phyloP scores from a whole-genome alignment of 92 coral and sea anemone genomes.

The Nematostella vectensis region DNA sequence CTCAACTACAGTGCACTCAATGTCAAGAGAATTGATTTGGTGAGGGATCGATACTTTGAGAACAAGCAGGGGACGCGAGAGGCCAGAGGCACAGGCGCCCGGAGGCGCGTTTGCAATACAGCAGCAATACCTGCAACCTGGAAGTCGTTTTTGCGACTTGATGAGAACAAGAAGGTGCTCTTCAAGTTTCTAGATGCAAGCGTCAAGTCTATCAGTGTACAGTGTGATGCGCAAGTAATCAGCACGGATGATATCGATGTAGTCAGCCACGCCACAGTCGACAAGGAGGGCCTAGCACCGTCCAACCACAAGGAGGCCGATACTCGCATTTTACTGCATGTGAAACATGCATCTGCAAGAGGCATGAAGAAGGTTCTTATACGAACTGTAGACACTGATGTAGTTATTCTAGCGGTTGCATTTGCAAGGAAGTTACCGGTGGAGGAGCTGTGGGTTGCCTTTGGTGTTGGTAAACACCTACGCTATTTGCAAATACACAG shows the following conservation, averaged over 20 bases:
- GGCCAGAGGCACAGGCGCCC: slow-evolving; percentile 32
- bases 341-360: slow-evolving; percentile 19
- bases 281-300: slow-evolving; percentile 20
- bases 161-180: slow-evolving; percentile 47
- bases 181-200: slow-evolving; percentile 18
- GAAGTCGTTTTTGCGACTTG: slow-evolving; percentile 13
- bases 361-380: slow-evolving; percentile 18
- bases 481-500: slow-evolving; percentile 8
- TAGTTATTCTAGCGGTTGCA: slow-evolving; percentile 28
- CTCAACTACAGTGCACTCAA: slow-evolving; percentile 15
- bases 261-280: slow-evolving; percentile 12
- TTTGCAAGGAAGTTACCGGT: slow-evolving; percentile 3
- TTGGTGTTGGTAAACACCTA: slow-evolving; percentile 14
- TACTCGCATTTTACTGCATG: slow-evolving; percentile 40
- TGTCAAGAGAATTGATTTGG: slow-evolving; percentile 21
- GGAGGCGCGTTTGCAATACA: slow-evolving; percentile 22
- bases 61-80: slow-evolving; percentile 29
- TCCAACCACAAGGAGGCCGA: slow-evolving; percentile 35
- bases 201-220: slow-evolving; percentile 11
- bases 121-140: slow-evolving; percentile 1
- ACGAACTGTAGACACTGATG: slow-evolving; percentile 42
- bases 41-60: slow-evolving; percentile 17
- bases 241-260: slow-evolving; percentile 21
- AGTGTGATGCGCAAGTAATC: slow-evolving; percentile 13
- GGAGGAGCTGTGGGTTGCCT: slow-evolving; percentile 27